Evolutionary conservation across 2,888 invertebrate genomes (phyloP).

Genomic region (Allacma fusca): DNA sequence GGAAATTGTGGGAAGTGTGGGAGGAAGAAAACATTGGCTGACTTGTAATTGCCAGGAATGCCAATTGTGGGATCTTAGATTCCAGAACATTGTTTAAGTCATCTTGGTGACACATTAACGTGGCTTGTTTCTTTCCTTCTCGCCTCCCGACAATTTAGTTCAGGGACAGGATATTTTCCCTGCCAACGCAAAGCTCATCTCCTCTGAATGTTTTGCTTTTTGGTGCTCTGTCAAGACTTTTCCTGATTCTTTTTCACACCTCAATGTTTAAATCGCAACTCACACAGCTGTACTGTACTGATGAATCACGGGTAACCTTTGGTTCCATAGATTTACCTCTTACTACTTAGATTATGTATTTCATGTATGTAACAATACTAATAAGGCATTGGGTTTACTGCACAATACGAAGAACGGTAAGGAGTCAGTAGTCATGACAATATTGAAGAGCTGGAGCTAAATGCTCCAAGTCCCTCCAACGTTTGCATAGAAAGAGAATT

Average conservation of each 20-base stretch:
- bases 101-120: slow-evolving; percentile 34
- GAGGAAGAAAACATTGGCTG: slow-evolving; percentile 24
- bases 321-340: neutral
- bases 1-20: neutral
- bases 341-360: neutral
- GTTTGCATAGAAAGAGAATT: no score
- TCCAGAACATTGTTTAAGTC: slow-evolving; percentile 36
- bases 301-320: no score
- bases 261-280: neutral
- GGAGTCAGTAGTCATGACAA: no score
- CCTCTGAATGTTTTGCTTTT: neutral
- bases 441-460: no score
- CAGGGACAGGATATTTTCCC: slow-evolving; percentile 36
- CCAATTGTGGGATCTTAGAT: slow-evolving; percentile 21
- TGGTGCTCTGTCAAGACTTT: slow-evolving; percentile 8
- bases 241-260: neutral
- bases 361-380: neutral
- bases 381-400: no score
- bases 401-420: no score
- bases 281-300: no score
- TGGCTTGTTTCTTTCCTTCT: slow-evolving; percentile 18
- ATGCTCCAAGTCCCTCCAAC: no score
- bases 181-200: slow-evolving; percentile 22
- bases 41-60: slow-evolving; percentile 33
- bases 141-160: slow-evolving; percentile 34